Evolutionary conservation across 2,888 invertebrate genomes (phyloP).

Genomic region (Pristionchus exspectatus): DNA sequence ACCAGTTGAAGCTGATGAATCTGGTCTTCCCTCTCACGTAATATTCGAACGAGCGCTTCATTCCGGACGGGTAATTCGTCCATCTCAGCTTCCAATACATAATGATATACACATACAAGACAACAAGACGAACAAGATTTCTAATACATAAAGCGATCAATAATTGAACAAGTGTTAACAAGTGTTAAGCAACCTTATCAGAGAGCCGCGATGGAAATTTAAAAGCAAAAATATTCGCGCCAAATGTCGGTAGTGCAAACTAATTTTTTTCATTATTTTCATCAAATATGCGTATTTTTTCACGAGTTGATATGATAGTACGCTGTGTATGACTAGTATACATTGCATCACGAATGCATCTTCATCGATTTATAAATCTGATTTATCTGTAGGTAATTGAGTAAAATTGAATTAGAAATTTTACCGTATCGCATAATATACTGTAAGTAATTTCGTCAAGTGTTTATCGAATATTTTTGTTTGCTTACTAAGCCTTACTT

Average conservation of each 20-base stretch:
- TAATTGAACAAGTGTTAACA: not conserved
- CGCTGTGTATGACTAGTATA: no score
- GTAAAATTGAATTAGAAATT: not conserved
- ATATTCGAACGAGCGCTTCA: not conserved
- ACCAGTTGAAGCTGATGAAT: constrained; percentile 30
- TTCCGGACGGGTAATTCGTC: not conserved
- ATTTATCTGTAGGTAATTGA: not conserved
- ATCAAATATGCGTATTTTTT: no score
- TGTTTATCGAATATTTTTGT: not conserved
- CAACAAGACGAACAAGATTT: not conserved
- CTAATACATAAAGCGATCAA: not conserved
- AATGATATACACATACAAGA: not conserved
- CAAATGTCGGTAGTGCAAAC: not conserved
- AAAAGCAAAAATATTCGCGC: not conserved
- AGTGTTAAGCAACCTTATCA: not conserved
- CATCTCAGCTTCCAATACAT: not conserved
- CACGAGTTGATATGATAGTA: no score
- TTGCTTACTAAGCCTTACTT: not conserved
- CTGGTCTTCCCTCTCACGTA: constrained; percentile 15
- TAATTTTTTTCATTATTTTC: no score
- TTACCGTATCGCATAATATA: not conserved
- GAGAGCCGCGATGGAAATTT: not conserved
- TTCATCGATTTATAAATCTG: not conserved
- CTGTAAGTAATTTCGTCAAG: constrained; percentile 8
- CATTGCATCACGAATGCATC: not conserved